Evolutionary conservation across 2,888 invertebrate species (phyloP), one percentile per base, ranked within the genome.

Genomic region (Hipparchia semele): DNA sequence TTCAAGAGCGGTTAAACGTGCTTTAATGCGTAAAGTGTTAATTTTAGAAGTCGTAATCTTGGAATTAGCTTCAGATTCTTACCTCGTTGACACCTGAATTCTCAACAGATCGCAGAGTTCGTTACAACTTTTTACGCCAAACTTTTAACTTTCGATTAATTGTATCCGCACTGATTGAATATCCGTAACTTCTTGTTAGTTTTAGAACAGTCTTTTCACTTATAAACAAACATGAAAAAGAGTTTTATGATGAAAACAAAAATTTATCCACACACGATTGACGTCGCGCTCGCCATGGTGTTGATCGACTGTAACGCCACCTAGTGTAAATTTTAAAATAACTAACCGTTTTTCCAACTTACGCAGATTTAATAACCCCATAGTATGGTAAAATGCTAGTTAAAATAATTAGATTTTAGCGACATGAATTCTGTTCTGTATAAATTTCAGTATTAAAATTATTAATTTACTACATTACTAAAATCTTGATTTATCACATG

Each of bases 71-170:
- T 91, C 84, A 83, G 81, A 87, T 90, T 88, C 94, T 93, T 94
- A 94, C 94, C 94, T 94, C 94, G 90, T 93, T 94, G 93, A 94
- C 94, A 94, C 93, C 94, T 92, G 91, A 92, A 92, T 88, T 89
- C 88, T 87, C 84, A 88, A 91, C 87, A 87, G 89, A 91, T 92
- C 89, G 86, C 82, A 85, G 90, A 92, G 92, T 92, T 92, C 90
- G 92, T 92, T 92, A 89, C 79, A 92, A 92, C 91, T 93, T 92
- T 89, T 87, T 87, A 86, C 89, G 89, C 87, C 82, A 89, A 90
- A 89, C 90, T 90, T 88, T 81, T 73, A 90, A 91, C 87, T 91
- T 91, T 88, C 79, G 75, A 83, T 80, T 78, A 82, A 84, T 78
- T 87, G 85, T 86, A 78, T 82, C 80, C 81, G 76, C 86, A 89